Evolutionary conservation across 1,140 invertebrate species (phyloP).

Genomic region (Conus ventricosus): DNA sequence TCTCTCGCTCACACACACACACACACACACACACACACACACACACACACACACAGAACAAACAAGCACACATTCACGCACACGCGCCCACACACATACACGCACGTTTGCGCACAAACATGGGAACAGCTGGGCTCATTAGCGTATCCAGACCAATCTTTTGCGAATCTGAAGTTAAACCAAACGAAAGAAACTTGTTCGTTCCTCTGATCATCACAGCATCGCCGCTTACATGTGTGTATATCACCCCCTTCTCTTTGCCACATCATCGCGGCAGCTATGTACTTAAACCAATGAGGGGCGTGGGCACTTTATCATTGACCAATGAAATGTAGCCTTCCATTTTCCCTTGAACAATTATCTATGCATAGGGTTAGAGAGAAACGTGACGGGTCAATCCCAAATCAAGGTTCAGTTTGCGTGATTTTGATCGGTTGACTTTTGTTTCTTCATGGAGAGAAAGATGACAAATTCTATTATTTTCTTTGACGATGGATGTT

Average conservation of each 20-base stretch:
- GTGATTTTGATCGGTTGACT: background rate
- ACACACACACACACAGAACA: too few relatives aligned
- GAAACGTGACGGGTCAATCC: background rate
- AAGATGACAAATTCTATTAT: background rate
- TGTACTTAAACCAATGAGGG: conserved; percentile 19
- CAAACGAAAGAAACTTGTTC: too few relatives aligned
- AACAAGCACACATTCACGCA: background rate
- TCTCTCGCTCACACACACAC: too few relatives aligned
- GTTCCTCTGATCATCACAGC: background rate
- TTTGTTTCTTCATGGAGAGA: background rate
- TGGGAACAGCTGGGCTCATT: too few relatives aligned
- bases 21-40: too few relatives aligned
- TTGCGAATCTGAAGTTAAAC: too few relatives aligned
- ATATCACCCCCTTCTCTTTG: background rate
- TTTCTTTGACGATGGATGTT: background rate
- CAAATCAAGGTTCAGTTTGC: background rate
- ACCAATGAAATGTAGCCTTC: background rate
- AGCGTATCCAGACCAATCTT: too few relatives aligned
- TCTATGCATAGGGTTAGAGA: background rate
- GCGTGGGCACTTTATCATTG: background rate
- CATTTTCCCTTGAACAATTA: background rate
- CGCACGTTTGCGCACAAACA: background rate
- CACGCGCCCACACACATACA: background rate
- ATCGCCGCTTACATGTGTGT: background rate
- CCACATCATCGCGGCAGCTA: conserved; percentile 16